Conservation (phyloP, 2,113 vertebrate genomes). For the Menidia beryllina region DNA sequence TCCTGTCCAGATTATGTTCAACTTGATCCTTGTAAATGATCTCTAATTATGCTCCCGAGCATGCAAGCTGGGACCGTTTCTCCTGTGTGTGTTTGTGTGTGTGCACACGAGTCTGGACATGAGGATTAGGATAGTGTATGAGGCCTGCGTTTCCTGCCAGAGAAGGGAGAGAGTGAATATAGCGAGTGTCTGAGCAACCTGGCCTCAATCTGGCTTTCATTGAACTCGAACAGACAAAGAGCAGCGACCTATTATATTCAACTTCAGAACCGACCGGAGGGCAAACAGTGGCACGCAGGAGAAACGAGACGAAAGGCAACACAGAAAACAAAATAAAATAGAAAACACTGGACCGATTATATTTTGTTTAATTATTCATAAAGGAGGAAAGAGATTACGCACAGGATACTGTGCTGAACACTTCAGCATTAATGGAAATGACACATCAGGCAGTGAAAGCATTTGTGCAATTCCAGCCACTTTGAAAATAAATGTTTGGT, state of each 20-base stretch:
- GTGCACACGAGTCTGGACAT: conserved; percentile 32
- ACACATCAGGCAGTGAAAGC: too few species aligned
- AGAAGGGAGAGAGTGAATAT: conserved; percentile 42
- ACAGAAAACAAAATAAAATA: conserved; percentile 11
- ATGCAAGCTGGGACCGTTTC: conserved; percentile 66
- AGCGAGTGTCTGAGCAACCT: conserved; percentile 44
- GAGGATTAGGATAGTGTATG: conserved; percentile 66
- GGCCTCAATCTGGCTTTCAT: conserved; percentile 66
- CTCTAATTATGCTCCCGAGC: conserved; percentile 70
- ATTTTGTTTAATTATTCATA: neutral
- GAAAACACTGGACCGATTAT: neutral
- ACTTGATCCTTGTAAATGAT: conserved; percentile 75
- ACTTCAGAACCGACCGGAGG: conserved; percentile 41
- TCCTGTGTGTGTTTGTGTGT: conserved; percentile 44
- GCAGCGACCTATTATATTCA: conserved; percentile 49
- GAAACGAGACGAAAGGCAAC: conserved; percentile 17
- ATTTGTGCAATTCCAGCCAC: too few species aligned
- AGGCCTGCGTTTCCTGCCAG: conserved; percentile 43
- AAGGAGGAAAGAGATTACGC: too few species aligned
- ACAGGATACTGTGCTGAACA: too few species aligned
- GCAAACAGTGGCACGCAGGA: conserved; percentile 32
- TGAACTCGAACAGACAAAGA: conserved; percentile 56
- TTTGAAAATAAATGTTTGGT: too few species aligned
- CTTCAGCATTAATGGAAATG: too few species aligned
- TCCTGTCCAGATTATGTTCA: conserved; percentile 71